Evolutionary conservation across 2,888 invertebrate species (phyloP).

Genomic region (Diaphora mendica): DNA sequence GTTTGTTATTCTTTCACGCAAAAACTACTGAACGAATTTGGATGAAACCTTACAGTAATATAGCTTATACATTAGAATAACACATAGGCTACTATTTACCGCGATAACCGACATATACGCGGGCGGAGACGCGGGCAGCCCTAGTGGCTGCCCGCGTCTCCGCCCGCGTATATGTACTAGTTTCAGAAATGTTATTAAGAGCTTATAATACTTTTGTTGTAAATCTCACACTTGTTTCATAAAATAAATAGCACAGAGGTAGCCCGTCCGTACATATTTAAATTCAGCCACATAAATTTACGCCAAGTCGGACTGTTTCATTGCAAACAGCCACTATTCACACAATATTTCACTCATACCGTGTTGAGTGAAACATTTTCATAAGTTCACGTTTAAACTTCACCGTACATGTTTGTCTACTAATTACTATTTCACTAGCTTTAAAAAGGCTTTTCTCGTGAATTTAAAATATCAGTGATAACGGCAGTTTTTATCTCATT

Average conservation of each 20-base stretch:
- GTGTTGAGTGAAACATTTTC: constrained; percentile 23
- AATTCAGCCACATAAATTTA: constrained; percentile 40
- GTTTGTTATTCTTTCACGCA: too few relatives aligned
- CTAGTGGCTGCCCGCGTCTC: too few relatives aligned
- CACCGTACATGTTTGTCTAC: constrained; percentile 34
- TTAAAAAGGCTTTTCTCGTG: constrained; percentile 28
- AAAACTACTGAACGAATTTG: too few relatives aligned
- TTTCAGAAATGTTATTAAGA: constrained; percentile 25
- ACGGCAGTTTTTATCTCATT: too few relatives aligned
- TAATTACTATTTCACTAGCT: constrained; percentile 41
- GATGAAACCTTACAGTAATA: too few relatives aligned
- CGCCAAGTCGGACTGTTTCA: constrained; percentile 37
- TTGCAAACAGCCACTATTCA: constrained; percentile 48
- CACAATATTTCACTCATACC: constrained; percentile 35
- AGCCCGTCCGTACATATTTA: constrained; percentile 46
- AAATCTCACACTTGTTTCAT: constrained; percentile 50
- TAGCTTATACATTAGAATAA: too few relatives aligned
- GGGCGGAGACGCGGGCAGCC: too few relatives aligned
- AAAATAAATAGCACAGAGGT: constrained; percentile 40
- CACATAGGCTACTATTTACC: too few relatives aligned
- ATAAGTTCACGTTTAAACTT: constrained; percentile 28
- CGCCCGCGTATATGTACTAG: not conserved
- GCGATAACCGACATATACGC: too few relatives aligned
- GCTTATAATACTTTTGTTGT: constrained; percentile 57
- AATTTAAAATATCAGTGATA: constrained; percentile 5